These are phyloP conservation scores for Notolabrus celidotus DNA, from an alignment of 2,797 vertebrate genomes.

Conservation along the genomic window DNA sequence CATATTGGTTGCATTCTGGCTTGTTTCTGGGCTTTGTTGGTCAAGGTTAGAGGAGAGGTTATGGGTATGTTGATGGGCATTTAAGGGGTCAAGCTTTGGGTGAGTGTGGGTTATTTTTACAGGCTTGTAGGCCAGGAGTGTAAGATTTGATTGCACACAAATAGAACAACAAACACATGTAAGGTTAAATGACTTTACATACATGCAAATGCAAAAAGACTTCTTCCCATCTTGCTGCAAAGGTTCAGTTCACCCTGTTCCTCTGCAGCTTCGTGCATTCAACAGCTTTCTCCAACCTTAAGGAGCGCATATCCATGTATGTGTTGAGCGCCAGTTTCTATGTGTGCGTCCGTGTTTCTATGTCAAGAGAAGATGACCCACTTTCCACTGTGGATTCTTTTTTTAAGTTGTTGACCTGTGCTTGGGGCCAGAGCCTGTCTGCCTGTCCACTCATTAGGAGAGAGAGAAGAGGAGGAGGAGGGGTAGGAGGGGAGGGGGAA, in stretches of 20 bases:
- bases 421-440: slow-evolving; percentile 70
- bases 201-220: too few relatives aligned
- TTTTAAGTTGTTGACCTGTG: slow-evolving; percentile 72
- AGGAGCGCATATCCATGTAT: not conserved
- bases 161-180: not conserved
- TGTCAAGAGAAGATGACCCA: slow-evolving; percentile 78
- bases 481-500: not conserved
- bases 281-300: not conserved
- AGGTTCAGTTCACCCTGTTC: too few relatives aligned
- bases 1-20: not conserved
- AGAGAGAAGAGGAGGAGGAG: not conserved
- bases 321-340: slow-evolving; percentile 2
- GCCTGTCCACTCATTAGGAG: slow-evolving; percentile 61
- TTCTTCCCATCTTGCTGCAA: too few relatives aligned
- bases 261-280: not conserved
- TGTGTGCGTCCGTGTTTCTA: slow-evolving; percentile 36
- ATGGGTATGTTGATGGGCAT: slow-evolving; percentile 15
- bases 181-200: not conserved
- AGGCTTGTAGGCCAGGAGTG: not conserved
- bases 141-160: not conserved
- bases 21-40: slow-evolving; percentile 6
- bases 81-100: not conserved
- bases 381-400: slow-evolving; percentile 69
- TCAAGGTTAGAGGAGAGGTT: slow-evolving; percentile 29
- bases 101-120: not conserved